Evolutionary conservation across 1,140 invertebrate genomes (phyloP), one percentile per base, ranked within the genome.

Genomic region (Caenorhabditis remanei): DNA sequence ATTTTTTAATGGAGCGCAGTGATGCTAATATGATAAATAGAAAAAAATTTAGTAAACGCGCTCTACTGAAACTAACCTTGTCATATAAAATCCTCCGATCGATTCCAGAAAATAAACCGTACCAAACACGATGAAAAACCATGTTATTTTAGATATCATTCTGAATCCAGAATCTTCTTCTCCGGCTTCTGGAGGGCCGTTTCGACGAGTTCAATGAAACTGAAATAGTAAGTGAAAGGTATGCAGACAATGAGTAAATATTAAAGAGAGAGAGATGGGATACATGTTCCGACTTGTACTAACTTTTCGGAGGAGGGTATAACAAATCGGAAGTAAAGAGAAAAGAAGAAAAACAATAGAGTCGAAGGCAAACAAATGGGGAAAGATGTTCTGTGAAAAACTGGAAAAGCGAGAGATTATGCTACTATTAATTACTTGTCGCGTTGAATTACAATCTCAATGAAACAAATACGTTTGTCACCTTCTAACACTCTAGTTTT

Each of bases 1-100:
- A 32, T 0, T 32, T 0, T 32, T 32, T 2, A 32, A 32, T 32
- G 32, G 32, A 32, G 32, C 32, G 32, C 32, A 2, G 32, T 32
- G 32, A 32, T 32, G 32, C 2, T 32, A 32, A 32, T 32, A 32
- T 32, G 2, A 32, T 32, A 32, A 1, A 32, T 32, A 32, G 2
- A 32, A 32, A 1, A 2, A 32, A 32, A 2, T 2, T 32, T 32
- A 32, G 32, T 2, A 32, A 32, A 2, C 32, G 32, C 0, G 0
- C 32, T 32, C 32, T 32, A 32, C 2, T 32, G 32, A 58, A n/a
- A 67, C 43, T 63, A 16, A 92, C 91, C 92, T 91, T 24, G 91
- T 92, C 91, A 92, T 92, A 82, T 91, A 92, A 84, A 92, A 92
- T n/a, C 92, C 92, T 24, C 92, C 92, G 82, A 92, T 92, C 11